A percentile compares a stretch with the other conserved stretches of the same genome.
These are phyloP conservation scores for Varecia variegata DNA, from an alignment of 2,797 vertebrate species.

Conservation along the genomic window DNA sequence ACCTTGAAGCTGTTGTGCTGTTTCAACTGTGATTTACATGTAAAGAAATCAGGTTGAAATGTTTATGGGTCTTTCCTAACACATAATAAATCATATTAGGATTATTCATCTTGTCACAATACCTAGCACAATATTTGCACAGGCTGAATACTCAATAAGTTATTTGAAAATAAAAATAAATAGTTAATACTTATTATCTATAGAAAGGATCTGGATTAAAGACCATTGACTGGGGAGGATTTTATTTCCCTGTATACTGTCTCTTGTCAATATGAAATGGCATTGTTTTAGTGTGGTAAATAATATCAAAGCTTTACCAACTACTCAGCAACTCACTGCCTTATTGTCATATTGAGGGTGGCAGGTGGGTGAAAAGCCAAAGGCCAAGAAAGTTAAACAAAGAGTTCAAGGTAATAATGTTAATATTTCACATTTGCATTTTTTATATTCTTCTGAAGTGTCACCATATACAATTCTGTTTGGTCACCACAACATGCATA, in stretches of 20 bases:
- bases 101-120: neutral
- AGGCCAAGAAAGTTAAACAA: neutral
- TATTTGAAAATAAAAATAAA: slow-evolving; percentile 33
- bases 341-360: neutral
- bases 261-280: neutral
- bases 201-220: neutral
- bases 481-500: neutral
- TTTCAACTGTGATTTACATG: slow-evolving; percentile 8
- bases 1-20: neutral
- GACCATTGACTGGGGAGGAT: neutral
- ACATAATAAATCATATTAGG: neutral
- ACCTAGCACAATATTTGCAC: neutral
- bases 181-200: neutral
- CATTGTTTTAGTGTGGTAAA: neutral
- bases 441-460: neutral
- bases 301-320: neutral
- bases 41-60: neutral
- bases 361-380: neutral
- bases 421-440: neutral
- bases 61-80: neutral
- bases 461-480: neutral
- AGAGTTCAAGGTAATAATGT: neutral
- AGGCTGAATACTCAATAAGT: neutral
- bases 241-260: neutral
- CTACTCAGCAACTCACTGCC: neutral